Conservation (phyloP, 2,888 invertebrate genomes). For the Scaptomyza polygonia region DNA sequence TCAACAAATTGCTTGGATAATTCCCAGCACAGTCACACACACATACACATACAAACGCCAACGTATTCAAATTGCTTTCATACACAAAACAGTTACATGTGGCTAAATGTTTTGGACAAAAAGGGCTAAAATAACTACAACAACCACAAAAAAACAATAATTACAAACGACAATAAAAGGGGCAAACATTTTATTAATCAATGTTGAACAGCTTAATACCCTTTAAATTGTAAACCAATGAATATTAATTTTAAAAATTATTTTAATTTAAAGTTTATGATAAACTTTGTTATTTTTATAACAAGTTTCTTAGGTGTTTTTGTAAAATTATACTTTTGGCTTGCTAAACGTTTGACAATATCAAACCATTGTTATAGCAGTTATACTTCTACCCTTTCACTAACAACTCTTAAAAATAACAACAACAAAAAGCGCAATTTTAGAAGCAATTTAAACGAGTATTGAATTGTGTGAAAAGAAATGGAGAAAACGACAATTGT, state of each 20-base stretch:
- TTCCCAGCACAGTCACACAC: slow-evolving; percentile 18
- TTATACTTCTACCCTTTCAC: background rate
- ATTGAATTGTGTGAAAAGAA: slow-evolving; percentile 53
- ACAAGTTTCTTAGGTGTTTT: too few species aligned
- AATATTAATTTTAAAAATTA: too few species aligned
- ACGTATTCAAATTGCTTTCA: slow-evolving; percentile 20
- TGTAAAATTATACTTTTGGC: too few species aligned
- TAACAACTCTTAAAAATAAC: background rate
- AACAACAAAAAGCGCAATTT: slow-evolving; percentile 48
- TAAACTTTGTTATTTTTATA: too few species aligned
- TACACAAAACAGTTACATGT: slow-evolving; percentile 21
- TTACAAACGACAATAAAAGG: slow-evolving; percentile 12
- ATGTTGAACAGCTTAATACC: slow-evolving; percentile 20
- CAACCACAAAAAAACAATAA: slow-evolving; percentile 41
- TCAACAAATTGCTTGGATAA: slow-evolving; percentile 69
- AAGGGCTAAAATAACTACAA: slow-evolving; percentile 23
- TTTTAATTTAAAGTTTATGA: too few species aligned
- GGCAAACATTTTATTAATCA: background rate
- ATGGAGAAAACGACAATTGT: background rate
- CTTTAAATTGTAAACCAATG: background rate
- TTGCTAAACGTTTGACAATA: too few species aligned
- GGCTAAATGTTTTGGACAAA: slow-evolving; percentile 16
- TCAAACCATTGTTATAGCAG: slow-evolving; percentile 4
- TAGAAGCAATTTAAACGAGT: slow-evolving; percentile 75
- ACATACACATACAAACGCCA: background rate